Evolutionary conservation across 2,888 invertebrate genomes (phyloP).

Genomic region (Cheilosia variabilis): DNA sequence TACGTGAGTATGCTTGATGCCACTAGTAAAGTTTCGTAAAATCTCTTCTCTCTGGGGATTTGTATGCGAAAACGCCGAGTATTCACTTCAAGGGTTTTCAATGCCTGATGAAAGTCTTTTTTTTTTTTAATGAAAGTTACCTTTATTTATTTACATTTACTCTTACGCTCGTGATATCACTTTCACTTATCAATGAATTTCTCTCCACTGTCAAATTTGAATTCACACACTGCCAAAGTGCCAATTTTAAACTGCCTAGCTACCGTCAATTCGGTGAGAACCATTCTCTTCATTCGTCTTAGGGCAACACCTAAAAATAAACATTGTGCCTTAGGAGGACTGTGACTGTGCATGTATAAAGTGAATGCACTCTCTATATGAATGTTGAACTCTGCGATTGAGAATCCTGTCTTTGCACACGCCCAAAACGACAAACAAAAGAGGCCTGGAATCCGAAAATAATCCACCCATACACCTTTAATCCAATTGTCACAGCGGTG

Average conservation of each 20-base stretch:
- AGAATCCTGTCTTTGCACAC: constrained; percentile 15
- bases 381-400: not conserved
- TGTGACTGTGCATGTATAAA: not conserved
- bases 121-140: not conserved
- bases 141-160: constrained; percentile 12
- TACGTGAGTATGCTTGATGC: too few species aligned
- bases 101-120: too few species aligned
- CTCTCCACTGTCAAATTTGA: not conserved
- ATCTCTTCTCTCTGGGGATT: too few species aligned
- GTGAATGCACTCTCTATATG: constrained; percentile 1
- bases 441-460: constrained; percentile 18
- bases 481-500: constrained; percentile 1
- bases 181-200: constrained; percentile 9
- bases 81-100: too few species aligned
- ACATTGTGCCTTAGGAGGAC: not conserved
- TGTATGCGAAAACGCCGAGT: too few species aligned
- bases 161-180: constrained; percentile 5
- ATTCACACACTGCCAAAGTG: not conserved
- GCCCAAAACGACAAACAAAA: not conserved
- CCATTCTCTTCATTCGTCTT: not conserved
- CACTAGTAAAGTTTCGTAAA: too few species aligned
- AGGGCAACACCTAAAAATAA: not conserved
- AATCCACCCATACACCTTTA: constrained; percentile 32
- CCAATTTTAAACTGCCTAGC: not conserved
- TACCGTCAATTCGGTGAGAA: not conserved